Base-by-base conservation (phyloP, 1,140 invertebrate species). In the Brevipalpus yothersi region DNA sequence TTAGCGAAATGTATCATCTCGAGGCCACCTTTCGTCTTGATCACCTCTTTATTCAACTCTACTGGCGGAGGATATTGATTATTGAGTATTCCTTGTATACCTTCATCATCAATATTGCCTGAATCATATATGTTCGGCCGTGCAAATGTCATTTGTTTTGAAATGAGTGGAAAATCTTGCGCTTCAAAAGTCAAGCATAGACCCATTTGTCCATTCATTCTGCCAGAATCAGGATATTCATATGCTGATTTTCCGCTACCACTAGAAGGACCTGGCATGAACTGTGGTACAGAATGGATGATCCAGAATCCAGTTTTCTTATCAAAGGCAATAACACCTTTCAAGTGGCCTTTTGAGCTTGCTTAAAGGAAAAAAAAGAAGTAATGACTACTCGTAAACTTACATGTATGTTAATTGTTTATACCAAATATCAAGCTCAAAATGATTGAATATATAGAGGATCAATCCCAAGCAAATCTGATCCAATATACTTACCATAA, bases 281-380 rank as follows among this genome's bases (percentile, higher is more conserved):
- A 57, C 5, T 39, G 0, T 0, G 90, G 90, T 12, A 90, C 83
- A 56, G 88, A 93, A 69, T 94, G 90, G 17, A 92, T 77, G 51
- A 95, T 67, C 89, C 89, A 95, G 65, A 91, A 79, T 3, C 87
- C 87, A 41, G 76, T 75, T 8, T 75, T 69, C 17, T 11, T 71
- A 63, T 86, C 78, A 19, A 80, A 79, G 8, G 82, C 73, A 15
- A 93, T 69, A 0, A 83, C 78, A 3, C 90, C 73, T 72, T 64
- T 61, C 4, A 55, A 43, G 42, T 66, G 64, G 3, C 21, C 58
- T 2, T 39, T 13, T 3, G 12, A 15, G 7, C 23, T 11, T 4
- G 21, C 7, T 19, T 10, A 3, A 13, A 39, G 15, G n/a, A n/a
- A n/a, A n/a, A n/a, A n/a, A n/a, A n/a, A n/a, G n/a, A n/a, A n/a